Evolutionary conservation across 2,888 invertebrate genomes (phyloP).

Genomic region (Brachylomia viminalis): DNA sequence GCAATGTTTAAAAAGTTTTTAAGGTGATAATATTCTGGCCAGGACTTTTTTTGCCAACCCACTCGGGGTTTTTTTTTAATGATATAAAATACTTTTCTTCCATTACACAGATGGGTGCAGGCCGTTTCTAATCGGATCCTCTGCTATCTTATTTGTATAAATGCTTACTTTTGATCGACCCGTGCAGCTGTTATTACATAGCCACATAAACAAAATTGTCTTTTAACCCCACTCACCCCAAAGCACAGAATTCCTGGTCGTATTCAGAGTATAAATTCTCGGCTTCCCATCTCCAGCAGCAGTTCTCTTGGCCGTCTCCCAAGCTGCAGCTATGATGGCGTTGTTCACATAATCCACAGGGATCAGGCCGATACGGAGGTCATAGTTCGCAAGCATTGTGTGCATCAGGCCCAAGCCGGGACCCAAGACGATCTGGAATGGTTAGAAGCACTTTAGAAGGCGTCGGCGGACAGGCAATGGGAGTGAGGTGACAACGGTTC

Average conservation of each 20-base stretch:
- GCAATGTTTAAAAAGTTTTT: too few relatives aligned
- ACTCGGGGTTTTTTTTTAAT: too few relatives aligned
- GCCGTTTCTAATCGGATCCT: too few relatives aligned
- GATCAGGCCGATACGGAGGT: slow-evolving; percentile 38
- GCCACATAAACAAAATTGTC: background rate
- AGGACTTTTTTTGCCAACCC: too few relatives aligned
- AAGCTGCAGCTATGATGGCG: slow-evolving; percentile 56
- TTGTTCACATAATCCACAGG: slow-evolving; percentile 69
- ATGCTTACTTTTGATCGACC: background rate
- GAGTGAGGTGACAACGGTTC: background rate
- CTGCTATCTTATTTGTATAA: too few relatives aligned
- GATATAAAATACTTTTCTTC: too few relatives aligned
- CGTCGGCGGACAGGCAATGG: too few relatives aligned
- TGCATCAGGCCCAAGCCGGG: slow-evolving; percentile 58
- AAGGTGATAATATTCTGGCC: too few relatives aligned
- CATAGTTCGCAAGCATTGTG: accelerated
- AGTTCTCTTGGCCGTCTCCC: slow-evolving; percentile 45
- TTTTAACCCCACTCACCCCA: slow-evolving; percentile 49
- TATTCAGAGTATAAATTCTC: slow-evolving; percentile 57
- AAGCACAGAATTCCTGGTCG: slow-evolving; percentile 25
- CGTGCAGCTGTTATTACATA: background rate
- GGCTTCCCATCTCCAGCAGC: slow-evolving; percentile 19
- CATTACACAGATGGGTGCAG: too few relatives aligned
- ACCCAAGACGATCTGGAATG: slow-evolving; percentile 56
- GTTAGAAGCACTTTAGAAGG: background rate